Evolutionary conservation across 2,888 invertebrate genomes (phyloP).

Genomic region (Mantis religiosa): DNA sequence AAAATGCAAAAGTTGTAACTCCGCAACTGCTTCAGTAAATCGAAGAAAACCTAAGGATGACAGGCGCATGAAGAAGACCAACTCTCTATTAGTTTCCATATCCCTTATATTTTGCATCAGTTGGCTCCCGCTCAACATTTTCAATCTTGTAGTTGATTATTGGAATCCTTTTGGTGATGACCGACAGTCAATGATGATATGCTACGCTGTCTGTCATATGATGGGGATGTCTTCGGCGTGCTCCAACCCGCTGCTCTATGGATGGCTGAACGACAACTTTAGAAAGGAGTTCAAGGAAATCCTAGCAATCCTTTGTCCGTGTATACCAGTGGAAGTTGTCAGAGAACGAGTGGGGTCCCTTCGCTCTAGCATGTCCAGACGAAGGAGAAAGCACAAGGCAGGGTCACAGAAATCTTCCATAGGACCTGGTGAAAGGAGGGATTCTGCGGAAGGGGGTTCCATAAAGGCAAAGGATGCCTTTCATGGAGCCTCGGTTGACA

Average conservation of each 20-base stretch:
- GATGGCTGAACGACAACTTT: conserved; percentile 92
- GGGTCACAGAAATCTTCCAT: neutral
- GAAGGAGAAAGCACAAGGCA: conserved; percentile 25
- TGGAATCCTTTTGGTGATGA: conserved; percentile 40
- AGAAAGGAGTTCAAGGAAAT: conserved; percentile 83
- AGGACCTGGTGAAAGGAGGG: neutral
- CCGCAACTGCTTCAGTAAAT: conserved; percentile 3
- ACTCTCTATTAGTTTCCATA: conserved; percentile 80
- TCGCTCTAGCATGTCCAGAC: conserved; percentile 40
- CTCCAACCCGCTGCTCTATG: conserved; percentile 86
- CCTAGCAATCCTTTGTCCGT: conserved; percentile 40
- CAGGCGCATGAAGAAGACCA: conserved; percentile 75
- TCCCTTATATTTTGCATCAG: conserved; percentile 84
- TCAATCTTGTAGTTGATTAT: conserved; percentile 75
- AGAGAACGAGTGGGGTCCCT: conserved; percentile 30
- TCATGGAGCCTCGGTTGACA: neutral
- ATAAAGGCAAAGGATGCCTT: neutral
- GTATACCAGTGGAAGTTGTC: conserved; percentile 29
- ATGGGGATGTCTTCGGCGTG: conserved; percentile 86
- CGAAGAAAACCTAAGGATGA: conserved; percentile 49
- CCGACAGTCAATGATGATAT: conserved; percentile 52
- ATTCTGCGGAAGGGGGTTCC: conserved; percentile 8
- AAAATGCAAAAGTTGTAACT: conserved; percentile 15
- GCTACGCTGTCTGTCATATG: conserved; percentile 58
- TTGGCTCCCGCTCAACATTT: conserved; percentile 87